Conservation (phyloP, 1,140 invertebrate genomes). For the Euura saliciscinereae region DNA sequence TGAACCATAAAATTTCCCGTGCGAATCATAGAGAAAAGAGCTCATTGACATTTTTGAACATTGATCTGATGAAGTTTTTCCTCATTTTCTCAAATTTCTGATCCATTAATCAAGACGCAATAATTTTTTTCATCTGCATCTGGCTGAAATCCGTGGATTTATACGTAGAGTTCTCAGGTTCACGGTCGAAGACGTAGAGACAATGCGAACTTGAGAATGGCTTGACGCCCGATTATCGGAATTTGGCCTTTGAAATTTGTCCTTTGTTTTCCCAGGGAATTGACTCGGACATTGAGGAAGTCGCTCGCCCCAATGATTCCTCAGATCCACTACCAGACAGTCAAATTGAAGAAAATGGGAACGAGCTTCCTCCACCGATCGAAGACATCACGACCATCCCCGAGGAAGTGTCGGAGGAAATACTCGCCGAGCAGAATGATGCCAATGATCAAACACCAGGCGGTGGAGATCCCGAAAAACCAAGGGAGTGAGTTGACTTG, state of each 20-base stretch:
- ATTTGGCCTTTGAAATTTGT: background rate
- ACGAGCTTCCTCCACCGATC: conserved; percentile 38
- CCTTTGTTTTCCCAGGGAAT: conserved; percentile 66
- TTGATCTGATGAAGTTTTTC: no score
- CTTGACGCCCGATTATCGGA: background rate
- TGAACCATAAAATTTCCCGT: no score
- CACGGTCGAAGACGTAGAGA: background rate
- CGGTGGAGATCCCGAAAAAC: background rate
- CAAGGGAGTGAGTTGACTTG: background rate
- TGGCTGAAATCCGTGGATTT: no score
- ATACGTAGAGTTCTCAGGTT: no score
- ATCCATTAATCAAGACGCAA: no score
- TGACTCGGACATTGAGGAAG: conserved; percentile 86
- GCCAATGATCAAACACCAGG: background rate
- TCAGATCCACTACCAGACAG: conserved; percentile 49
- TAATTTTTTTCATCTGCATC: no score
- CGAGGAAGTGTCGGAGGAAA: conserved; percentile 54
- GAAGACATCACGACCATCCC: conserved; percentile 57
- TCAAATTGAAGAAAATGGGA: conserved; percentile 49
- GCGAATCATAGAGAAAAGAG: no score
- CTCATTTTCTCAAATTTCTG: no score
- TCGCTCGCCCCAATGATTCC: conserved; percentile 62
- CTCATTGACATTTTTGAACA: no score
- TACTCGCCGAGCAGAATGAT: background rate
- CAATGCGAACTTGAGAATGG: background rate